Conservation (phyloP, 2,797 vertebrate species). For the Triplophysa yarkandensis region DNA sequence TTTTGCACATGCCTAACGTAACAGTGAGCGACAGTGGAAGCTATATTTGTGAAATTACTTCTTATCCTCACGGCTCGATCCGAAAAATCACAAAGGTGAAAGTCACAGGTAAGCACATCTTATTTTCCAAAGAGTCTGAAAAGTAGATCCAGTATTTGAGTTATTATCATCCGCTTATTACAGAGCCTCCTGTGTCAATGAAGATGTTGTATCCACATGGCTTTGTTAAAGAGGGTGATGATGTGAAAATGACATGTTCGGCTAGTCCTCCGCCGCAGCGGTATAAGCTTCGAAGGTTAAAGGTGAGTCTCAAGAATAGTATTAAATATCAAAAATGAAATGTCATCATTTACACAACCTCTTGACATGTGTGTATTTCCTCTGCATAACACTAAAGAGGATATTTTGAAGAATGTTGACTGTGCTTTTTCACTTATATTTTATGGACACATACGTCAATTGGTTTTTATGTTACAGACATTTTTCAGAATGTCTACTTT, state of each 20-base stretch:
- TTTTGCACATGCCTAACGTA: slow-evolving; percentile 56
- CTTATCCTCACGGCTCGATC: slow-evolving; percentile 58
- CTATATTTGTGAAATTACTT: slow-evolving; percentile 63
- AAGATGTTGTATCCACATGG: slow-evolving; percentile 5
- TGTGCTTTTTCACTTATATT: neutral
- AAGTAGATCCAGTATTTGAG: neutral
- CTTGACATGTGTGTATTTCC: too few relatives aligned
- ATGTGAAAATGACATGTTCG: slow-evolving; percentile 51
- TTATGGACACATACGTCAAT: too few relatives aligned
- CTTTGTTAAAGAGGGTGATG: slow-evolving; percentile 51
- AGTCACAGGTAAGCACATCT: slow-evolving; percentile 66
- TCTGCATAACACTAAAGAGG: too few relatives aligned
- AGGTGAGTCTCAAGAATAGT: slow-evolving; percentile 43
- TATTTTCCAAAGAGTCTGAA: neutral
- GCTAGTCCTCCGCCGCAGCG: slow-evolving; percentile 35
- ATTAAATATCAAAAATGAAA: too few relatives aligned
- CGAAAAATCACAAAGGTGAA: slow-evolving; percentile 45
- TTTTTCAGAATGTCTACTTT: too few relatives aligned
- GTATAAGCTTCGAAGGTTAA: slow-evolving; percentile 41
- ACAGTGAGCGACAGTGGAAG: slow-evolving; percentile 55
- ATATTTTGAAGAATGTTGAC: too few relatives aligned
- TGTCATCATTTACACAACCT: neutral
- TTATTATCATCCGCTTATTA: neutral
- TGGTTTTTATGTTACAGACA: too few relatives aligned
- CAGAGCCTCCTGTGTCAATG: slow-evolving; percentile 36